phyloP scores from a whole-genome alignment of 2,797 vertebrate genomes.

The Eupleurogrammus muticus region DNA sequence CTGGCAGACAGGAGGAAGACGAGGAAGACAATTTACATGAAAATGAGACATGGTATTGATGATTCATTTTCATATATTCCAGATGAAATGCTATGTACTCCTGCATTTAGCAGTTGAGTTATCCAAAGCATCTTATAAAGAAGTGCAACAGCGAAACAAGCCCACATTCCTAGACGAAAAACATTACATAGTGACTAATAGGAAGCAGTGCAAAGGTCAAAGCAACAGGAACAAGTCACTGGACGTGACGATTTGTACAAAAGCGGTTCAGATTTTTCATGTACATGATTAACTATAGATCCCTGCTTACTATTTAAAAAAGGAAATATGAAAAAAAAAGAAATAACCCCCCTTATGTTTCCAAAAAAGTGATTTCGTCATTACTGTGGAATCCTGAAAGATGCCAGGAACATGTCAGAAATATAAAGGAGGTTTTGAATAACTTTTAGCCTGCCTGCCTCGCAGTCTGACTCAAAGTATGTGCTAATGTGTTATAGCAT shows the following conservation, averaged over 20 bases:
- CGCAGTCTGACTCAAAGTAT: slow-evolving; percentile 59
- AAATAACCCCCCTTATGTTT: slow-evolving; percentile 58
- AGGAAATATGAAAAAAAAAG: slow-evolving; percentile 62
- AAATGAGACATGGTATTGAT: slow-evolving; percentile 15
- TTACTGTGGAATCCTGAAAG: slow-evolving; percentile 74
- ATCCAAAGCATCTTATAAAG: slow-evolving; percentile 27
- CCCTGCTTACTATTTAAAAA: slow-evolving; percentile 53
- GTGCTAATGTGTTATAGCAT: slow-evolving; percentile 66
- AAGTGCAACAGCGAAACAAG: slow-evolving; percentile 51
- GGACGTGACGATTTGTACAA: slow-evolving; percentile 59
- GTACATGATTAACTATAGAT: slow-evolving; percentile 44
- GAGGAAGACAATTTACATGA: slow-evolving; percentile 27
- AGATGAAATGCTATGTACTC: slow-evolving; percentile 18
- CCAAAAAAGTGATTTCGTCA: slow-evolving; percentile 73
- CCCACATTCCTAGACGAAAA: slow-evolving; percentile 69
- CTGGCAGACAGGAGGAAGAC: slow-evolving; percentile 11
- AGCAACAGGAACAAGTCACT: slow-evolving; percentile 76
- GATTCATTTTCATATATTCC: slow-evolving; percentile 21
- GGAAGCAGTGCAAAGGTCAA: slow-evolving; percentile 68
- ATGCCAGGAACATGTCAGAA: slow-evolving; percentile 78
- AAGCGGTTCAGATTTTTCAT: slow-evolving; percentile 47
- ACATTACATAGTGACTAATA: slow-evolving; percentile 74
- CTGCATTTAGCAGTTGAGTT: slow-evolving; percentile 28
- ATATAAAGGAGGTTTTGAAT: slow-evolving; percentile 75
- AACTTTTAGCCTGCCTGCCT: slow-evolving; percentile 61